These are phyloP conservation scores for Mimumesa dahlbomi DNA, from an alignment of 2,888 invertebrate genomes.

Conservation along the genomic window DNA sequence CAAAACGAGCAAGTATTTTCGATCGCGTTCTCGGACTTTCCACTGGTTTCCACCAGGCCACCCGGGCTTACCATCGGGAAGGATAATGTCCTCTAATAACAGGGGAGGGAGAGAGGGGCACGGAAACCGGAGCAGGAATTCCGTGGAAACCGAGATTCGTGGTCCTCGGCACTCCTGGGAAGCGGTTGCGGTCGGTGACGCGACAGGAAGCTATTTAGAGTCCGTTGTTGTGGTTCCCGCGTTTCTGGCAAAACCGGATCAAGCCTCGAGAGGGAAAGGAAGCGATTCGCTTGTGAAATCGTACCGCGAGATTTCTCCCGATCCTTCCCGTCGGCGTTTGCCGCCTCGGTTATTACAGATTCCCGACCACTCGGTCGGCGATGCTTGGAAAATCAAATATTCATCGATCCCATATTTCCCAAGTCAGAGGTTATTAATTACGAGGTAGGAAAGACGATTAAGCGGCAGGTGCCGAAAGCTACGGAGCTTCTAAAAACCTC, in stretches of 20 bases:
- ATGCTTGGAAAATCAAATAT: slow-evolving; percentile 13
- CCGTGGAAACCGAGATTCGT: slow-evolving; percentile 31
- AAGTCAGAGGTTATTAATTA: slow-evolving; percentile 21
- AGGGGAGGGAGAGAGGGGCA: slow-evolving; percentile 22
- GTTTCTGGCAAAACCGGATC: not conserved
- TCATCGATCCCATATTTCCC: slow-evolving; percentile 5
- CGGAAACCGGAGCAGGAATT: slow-evolving; percentile 42
- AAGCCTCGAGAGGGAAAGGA: too few species aligned
- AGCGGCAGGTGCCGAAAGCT: slow-evolving; percentile 36
- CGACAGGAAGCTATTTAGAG: slow-evolving; percentile 47
- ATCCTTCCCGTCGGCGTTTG: too few species aligned
- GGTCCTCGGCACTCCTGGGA: slow-evolving; percentile 27
- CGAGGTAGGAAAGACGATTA: slow-evolving; percentile 20
- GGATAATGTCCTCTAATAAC: slow-evolving; percentile 36
- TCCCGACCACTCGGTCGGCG: too few species aligned
- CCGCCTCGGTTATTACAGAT: too few species aligned
- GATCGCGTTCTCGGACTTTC: too few species aligned
- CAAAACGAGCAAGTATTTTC: too few species aligned
- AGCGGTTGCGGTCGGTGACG: slow-evolving; percentile 44
- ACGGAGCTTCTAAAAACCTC: not conserved
- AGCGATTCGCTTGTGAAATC: too few species aligned
- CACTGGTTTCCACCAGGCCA: slow-evolving; percentile 11
- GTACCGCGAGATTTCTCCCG: too few species aligned
- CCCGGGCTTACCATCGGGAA: slow-evolving; percentile 21
- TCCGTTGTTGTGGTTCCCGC: slow-evolving; percentile 31